These are phyloP conservation scores for Lampris megalopsis DNA, from an alignment of 2,113 vertebrate genomes.

Conservation along the genomic window DNA sequence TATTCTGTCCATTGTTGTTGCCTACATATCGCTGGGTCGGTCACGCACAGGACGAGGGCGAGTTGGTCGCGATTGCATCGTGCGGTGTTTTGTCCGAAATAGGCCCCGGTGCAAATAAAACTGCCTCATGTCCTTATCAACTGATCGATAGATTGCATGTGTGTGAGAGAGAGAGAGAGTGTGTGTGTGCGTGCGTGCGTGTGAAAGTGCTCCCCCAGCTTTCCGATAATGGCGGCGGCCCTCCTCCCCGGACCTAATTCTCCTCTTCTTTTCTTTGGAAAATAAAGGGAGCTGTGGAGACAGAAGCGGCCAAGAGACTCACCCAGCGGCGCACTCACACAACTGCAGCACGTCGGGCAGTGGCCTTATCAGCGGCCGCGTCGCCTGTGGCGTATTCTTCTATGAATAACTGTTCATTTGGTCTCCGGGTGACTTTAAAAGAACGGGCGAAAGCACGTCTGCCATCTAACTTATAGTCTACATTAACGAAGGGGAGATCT, in stretches of 20 bases:
- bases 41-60: constrained; percentile 64
- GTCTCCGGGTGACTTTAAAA: too few relatives aligned
- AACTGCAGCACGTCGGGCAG: constrained; percentile 77
- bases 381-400: constrained; percentile 1
- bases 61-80: constrained; percentile 45
- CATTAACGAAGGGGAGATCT: too few relatives aligned
- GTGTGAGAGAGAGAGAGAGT: too few relatives aligned
- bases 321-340: constrained; percentile 84
- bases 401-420: too few relatives aligned
- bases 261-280: constrained; percentile 80
- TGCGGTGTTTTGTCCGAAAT: constrained; percentile 44
- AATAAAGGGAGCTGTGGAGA: constrained; percentile 76
- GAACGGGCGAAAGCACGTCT: too few relatives aligned
- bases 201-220: constrained; percentile 77
- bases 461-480: too few relatives aligned
- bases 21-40: constrained; percentile 72
- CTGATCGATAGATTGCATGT: constrained; percentile 50
- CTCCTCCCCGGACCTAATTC: constrained; percentile 78
- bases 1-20: constrained; percentile 84
- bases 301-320: constrained; percentile 78
- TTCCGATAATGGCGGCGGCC: constrained; percentile 84
- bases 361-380: constrained; percentile 2
- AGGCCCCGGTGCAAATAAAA: constrained; percentile 24
- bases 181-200: not conserved
- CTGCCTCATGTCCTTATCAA: constrained; percentile 45